These are phyloP conservation scores for Melanchra persicariae DNA, from an alignment of 2,888 invertebrate genomes.

Conservation along the genomic window DNA sequence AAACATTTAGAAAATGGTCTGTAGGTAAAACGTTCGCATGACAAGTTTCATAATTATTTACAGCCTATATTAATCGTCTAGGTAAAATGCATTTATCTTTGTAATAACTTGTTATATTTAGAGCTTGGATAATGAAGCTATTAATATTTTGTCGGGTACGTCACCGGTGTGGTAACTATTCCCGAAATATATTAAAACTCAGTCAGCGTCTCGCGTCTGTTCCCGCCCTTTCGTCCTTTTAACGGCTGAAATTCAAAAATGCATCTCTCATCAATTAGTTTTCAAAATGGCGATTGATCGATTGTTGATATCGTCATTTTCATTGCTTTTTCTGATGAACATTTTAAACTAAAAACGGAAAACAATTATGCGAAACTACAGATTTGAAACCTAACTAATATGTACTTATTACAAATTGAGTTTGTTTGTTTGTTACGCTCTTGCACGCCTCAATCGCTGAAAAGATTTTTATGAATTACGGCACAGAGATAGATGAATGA, in stretches of 20 bases:
- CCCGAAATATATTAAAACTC: slow-evolving; percentile 76
- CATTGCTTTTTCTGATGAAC: neutral
- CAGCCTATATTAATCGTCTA: slow-evolving; percentile 34
- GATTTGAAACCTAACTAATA: neutral
- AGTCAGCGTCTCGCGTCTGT: slow-evolving; percentile 38
- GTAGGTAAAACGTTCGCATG: slow-evolving; percentile 9
- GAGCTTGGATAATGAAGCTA: slow-evolving; percentile 78
- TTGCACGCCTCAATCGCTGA: too few relatives aligned
- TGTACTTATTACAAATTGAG: too few relatives aligned
- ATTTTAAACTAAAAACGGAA: too few relatives aligned
- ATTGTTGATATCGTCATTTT: neutral
- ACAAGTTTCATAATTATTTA: slow-evolving; percentile 5
- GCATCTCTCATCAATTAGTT: neutral
- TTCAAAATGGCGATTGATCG: neutral
- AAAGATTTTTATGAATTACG: too few relatives aligned
- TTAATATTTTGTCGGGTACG: slow-evolving; percentile 80
- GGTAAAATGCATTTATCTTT: slow-evolving; percentile 59
- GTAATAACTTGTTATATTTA: slow-evolving; percentile 70
- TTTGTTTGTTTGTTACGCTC: too few relatives aligned
- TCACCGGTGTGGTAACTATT: slow-evolving; percentile 80
- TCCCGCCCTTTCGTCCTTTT: slow-evolving; percentile 44
- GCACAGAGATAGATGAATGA: too few relatives aligned
- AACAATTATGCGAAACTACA: neutral
- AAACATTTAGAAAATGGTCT: slow-evolving; percentile 23
- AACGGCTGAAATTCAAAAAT: slow-evolving; percentile 47